Evolutionary conservation across 2,797 vertebrate genomes (phyloP).

Genomic region (Rhabdophis nuchalis): DNA sequence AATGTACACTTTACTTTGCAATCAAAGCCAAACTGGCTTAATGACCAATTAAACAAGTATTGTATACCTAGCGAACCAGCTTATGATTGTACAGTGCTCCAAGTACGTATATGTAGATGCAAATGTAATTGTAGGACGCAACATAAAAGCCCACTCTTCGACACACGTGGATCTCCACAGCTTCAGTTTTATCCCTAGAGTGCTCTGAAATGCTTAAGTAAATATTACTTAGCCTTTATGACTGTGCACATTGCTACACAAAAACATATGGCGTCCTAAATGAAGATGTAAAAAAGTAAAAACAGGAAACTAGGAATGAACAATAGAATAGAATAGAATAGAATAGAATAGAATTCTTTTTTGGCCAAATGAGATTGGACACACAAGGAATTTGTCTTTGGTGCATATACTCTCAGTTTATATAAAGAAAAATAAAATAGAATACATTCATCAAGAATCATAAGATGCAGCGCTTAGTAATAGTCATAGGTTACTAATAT

Average conservation of each 20-base stretch:
- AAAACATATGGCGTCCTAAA: not conserved
- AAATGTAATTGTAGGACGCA: not conserved
- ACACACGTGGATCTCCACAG: not conserved
- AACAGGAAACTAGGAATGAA: not conserved
- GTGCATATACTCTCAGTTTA: too few species aligned
- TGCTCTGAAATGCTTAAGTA: not conserved
- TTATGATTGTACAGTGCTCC: not conserved
- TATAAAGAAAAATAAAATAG: too few species aligned
- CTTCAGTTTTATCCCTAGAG: not conserved
- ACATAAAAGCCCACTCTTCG: not conserved
- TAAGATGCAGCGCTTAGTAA: too few species aligned
- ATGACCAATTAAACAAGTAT: not conserved
- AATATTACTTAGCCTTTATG: not conserved
- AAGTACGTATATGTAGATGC: not conserved
- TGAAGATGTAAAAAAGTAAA: not conserved
- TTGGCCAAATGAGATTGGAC: too few species aligned
- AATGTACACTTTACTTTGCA: not conserved
- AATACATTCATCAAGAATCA: too few species aligned
- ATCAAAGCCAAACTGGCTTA: not conserved
- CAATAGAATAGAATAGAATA: too few species aligned
- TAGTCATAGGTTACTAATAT: too few species aligned
- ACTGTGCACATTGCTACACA: not conserved
- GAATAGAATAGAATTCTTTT: too few species aligned
- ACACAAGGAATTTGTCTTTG: too few species aligned
- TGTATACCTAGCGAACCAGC: not conserved